phyloP scores from a whole-genome alignment of 2,888 invertebrate genomes.

The Xestobium rufovillosum region DNA sequence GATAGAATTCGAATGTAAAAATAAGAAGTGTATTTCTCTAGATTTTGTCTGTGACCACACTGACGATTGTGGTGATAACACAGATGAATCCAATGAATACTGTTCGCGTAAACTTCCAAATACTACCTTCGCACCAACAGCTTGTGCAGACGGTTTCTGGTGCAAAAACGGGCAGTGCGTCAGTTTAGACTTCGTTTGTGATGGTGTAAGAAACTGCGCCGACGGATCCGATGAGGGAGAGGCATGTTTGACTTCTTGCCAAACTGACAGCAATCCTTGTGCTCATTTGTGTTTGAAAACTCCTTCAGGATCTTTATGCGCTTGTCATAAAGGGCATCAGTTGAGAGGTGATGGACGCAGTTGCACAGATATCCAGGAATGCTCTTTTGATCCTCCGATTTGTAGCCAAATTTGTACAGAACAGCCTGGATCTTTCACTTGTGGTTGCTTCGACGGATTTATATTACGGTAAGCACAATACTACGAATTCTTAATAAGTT shows the following conservation, averaged over 20 bases:
- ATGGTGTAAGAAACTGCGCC: conserved; percentile 54
- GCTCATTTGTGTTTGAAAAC: conserved; percentile 54
- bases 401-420: conserved; percentile 64
- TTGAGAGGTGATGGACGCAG: conserved; percentile 46
- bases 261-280: conserved; percentile 42
- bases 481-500: too few species aligned
- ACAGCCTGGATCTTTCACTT: conserved; percentile 48
- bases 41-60: conserved; percentile 54
- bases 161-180: conserved; percentile 61
- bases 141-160: conserved; percentile 26
- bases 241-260: conserved; percentile 51
- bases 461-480: conserved; percentile 48
- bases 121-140: background rate
- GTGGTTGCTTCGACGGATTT: conserved; percentile 55
- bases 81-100: conserved; percentile 55
- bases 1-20: conserved; percentile 49
- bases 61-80: conserved; percentile 63
- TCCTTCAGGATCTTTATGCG: conserved; percentile 60
- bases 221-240: conserved; percentile 66
- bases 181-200: conserved; percentile 55
- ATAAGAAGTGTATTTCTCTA: conserved; percentile 53
- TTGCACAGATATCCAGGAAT: conserved; percentile 70
- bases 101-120: conserved; percentile 25
- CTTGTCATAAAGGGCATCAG: conserved; percentile 54
- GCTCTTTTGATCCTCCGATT: conserved; percentile 44